phyloP scores from a whole-genome alignment of 2,113 vertebrate species.

The Paratilapia polleni region DNA sequence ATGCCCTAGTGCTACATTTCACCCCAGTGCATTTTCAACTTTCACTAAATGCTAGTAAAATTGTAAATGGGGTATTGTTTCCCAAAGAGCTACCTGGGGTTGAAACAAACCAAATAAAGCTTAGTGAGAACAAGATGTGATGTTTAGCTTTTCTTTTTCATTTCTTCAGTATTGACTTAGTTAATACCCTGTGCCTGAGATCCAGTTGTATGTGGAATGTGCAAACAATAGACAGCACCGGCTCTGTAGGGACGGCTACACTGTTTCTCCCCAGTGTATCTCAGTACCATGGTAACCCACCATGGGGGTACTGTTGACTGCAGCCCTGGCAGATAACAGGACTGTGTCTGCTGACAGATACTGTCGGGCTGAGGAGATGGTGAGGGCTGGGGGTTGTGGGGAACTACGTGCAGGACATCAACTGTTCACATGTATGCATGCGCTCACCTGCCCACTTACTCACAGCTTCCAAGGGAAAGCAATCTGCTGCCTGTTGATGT shows the following conservation, averaged over 20 bases:
- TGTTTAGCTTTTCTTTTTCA: slow-evolving; percentile 16
- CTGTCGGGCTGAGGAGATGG: slow-evolving; percentile 11
- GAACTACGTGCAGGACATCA: slow-evolving; percentile 49
- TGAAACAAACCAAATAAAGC: slow-evolving; percentile 13
- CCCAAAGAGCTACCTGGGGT: not conserved
- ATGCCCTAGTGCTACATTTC: not conserved
- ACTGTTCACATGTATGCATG: slow-evolving; percentile 21
- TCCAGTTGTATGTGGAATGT: slow-evolving; percentile 42
- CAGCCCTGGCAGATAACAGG: slow-evolving; percentile 32
- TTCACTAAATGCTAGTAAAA: slow-evolving; percentile 18
- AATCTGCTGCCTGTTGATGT: slow-evolving; percentile 2
- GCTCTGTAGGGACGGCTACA: not conserved
- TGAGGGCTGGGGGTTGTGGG: not conserved
- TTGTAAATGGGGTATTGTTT: slow-evolving; percentile 21
- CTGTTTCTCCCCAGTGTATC: slow-evolving; percentile 64
- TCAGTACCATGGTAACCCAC: slow-evolving; percentile 61
- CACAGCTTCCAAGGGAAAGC: slow-evolving; percentile 29
- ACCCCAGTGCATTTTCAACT: not conserved
- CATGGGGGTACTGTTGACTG: slow-evolving; percentile 46
- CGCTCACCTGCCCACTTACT: slow-evolving; percentile 58
- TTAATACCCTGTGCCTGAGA: slow-evolving; percentile 42
- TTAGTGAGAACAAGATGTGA: slow-evolving; percentile 17
- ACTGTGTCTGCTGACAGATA: slow-evolving; percentile 47
- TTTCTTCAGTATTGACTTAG: slow-evolving; percentile 41
- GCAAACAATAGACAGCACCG: slow-evolving; percentile 36